Percentiles rank a stretch among this genome's conserved stretches.
These are phyloP conservation scores for Formica aserva DNA, from an alignment of 2,888 invertebrate genomes.

Conservation along the genomic window DNA sequence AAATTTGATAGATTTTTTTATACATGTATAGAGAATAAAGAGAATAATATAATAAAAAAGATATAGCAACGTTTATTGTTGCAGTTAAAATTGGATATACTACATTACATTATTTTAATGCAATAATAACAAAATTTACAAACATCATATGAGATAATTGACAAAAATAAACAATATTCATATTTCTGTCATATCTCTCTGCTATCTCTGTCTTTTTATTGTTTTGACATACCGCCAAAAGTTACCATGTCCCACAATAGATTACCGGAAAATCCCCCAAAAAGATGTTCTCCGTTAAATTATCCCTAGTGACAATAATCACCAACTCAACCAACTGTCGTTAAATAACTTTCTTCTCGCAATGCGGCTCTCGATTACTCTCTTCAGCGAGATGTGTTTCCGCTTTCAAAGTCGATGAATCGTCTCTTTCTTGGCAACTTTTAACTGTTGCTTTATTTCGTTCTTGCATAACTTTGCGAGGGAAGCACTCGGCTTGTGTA, in stretches of 20 bases:
- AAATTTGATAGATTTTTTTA: too few relatives aligned
- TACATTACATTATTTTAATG: not conserved
- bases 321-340: not conserved
- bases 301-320: not conserved
- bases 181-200: not conserved
- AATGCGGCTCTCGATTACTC: not conserved
- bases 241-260: not conserved
- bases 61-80: not conserved
- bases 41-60: not conserved
- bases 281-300: not conserved
- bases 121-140: not conserved
- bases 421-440: conserved; percentile 64
- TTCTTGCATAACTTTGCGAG: conserved; percentile 64
- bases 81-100: not conserved
- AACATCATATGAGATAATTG: not conserved
- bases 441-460: conserved; percentile 61
- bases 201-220: not conserved
- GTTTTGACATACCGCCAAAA: not conserved
- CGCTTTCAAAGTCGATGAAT: conserved; percentile 54
- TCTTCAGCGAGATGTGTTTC: not conserved
- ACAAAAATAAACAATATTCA: not conserved
- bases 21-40: not conserved
- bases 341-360: conserved; percentile 25
- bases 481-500: not conserved
- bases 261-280: not conserved